phyloP scores from a whole-genome alignment of 2,797 vertebrate species.

The Ispidina picta region DNA sequence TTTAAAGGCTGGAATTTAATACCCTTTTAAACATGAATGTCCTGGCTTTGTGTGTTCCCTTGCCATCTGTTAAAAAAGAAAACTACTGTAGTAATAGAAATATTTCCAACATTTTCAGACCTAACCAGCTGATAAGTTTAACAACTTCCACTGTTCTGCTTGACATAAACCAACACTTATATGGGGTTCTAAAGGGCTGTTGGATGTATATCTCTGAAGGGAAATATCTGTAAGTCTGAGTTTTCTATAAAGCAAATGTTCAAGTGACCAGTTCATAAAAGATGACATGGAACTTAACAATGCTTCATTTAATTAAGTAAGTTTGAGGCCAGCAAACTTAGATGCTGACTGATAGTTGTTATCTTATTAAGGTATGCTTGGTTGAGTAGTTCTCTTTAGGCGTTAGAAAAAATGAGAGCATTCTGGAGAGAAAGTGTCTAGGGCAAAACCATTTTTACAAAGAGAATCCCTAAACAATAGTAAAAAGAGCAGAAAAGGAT shows the following conservation, averaged over 20 bases:
- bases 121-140: neutral
- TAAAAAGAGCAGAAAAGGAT: neutral
- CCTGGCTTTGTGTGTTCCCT: neutral
- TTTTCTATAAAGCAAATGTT: neutral
- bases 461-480: neutral
- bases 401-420: accelerated
- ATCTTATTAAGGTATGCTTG: accelerated
- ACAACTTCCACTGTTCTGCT: neutral
- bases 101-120: neutral
- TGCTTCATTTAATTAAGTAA: neutral
- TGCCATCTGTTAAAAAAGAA: neutral
- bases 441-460: neutral
- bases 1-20: neutral
- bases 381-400: neutral
- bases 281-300: neutral
- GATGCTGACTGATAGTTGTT: neutral
- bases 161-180: neutral
- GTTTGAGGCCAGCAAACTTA: neutral
- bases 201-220: neutral
- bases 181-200: neutral
- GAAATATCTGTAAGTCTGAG: neutral
- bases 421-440: neutral
- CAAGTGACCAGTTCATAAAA: neutral
- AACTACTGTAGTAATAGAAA: neutral
- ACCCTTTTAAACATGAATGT: neutral